Evolutionary conservation across 2,888 invertebrate species (phyloP), one percentile per base, ranked within the genome.

Genomic region (Flabesymbios commensalis): DNA sequence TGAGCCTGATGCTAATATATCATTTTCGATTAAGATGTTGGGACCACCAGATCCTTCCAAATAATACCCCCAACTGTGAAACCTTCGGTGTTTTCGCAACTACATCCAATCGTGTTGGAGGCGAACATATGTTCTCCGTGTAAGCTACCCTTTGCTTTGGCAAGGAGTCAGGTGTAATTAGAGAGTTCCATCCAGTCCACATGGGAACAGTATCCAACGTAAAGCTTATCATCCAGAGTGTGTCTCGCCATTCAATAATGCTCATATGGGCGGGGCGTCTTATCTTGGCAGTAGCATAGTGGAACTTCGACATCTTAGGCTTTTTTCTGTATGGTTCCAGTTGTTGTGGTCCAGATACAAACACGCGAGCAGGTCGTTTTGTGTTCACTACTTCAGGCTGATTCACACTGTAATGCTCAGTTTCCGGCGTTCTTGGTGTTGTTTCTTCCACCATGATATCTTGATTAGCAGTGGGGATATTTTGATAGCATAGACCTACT

Each of bases 111-210:
- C 55, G 33, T 41, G 67, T 65, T 14, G 59, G 63, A 7, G 63
- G 63, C 17, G 49, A 47, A 4, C 19, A 52, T 19, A 65, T 4
- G 47, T 63, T 69, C 43, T 54, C 49, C 69, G 68, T 68, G 55
- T 68, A 69, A 2, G 19, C 19, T 17, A 69, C 60, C 10, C 19
- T 47, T 47, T 69, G 67, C 39, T 52, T 33, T 31, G 65, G 64
- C 36, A 65, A 45, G 10, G 41, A 31, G 39, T 68, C 67, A 19
- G n/a, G 17, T 26, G 10, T n/a, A 36, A 52, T 22, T 28, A 24
- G 3, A 17, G 63, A 31, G 54, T 69, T 69, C 57, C 57, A 69
- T 17, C 69, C 69, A n/a, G 57, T 54, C 69, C 65, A 69, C 60
- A 66, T 59, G 2, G 63, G 67, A 7, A 7, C n/a, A 24, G 24